Evolutionary conservation across 2,888 invertebrate species (phyloP), one percentile per base, ranked within the genome.

Genomic region (Cosmorhoe ocellata): DNA sequence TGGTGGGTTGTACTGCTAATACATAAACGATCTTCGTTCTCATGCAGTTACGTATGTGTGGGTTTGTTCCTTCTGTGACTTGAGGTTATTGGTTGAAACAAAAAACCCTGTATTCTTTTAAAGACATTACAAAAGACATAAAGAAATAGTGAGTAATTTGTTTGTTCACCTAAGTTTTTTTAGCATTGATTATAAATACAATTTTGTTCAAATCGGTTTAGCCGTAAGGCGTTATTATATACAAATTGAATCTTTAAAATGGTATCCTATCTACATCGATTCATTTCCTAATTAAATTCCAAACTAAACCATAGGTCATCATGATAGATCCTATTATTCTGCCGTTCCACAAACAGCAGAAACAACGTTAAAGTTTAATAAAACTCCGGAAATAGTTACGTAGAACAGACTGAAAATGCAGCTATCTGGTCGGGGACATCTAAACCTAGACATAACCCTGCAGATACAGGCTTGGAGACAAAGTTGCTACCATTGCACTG

Each of bases 401-500:
- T 76, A 81, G 64, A 79, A 71, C 76, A 76, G 72, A 81, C 79
- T 81, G 78, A 81, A 83, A 87, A 88, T 86, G 84, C 85, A 85
- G 84, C 86, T 86, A 87, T 86, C 84, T 85, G 80, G 69, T 84
- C 76, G 75, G 79, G 76, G 74, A 82, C 79, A 77, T 76, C 81
- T 79, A 84, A 76, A 79, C 79, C 83, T 81, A 84, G 76, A 74
- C 79, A 84, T 84, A 86, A 78, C 81, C 78, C 69, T 69, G 71
- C 78, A 76, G 80, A 76, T 84, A 85, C 84, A 87, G 81, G 79
- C 78, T 82, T 76, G 83, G 85, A 87, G 85, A 84, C 84, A 83
- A 81, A 77, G 74, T 81, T 75, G 76, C 14, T 76, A 84, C 81
- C 66, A 76, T 64, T 64, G 57, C 50, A 68, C 44, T 53, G 74